phyloP scores from a whole-genome alignment of 1,140 invertebrate species.

The Gryon sp. region DNA sequence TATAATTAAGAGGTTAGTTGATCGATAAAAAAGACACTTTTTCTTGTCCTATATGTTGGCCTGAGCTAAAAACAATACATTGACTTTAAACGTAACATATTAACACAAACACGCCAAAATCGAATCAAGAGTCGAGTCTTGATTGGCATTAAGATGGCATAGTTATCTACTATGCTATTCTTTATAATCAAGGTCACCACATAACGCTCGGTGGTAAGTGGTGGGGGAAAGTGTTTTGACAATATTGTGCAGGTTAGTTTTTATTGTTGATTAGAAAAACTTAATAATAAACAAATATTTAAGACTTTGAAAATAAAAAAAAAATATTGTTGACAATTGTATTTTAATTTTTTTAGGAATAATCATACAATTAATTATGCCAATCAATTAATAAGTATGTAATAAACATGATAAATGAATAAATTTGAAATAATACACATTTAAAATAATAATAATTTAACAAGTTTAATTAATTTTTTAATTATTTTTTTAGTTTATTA shows the following conservation, averaged over 20 bases:
- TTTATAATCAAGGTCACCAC: conserved; percentile 14
- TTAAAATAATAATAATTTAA: no score
- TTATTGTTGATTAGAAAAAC: not conserved
- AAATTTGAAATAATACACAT: not conserved
- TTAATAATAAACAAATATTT: no score
- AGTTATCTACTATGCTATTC: not conserved
- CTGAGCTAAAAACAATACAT: not conserved
- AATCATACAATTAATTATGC: not conserved
- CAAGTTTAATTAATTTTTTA: no score
- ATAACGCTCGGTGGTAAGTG: conserved; percentile 2
- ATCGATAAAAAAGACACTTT: no score
- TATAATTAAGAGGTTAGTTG: no score
- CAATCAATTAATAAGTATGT: not conserved
- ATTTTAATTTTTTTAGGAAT: not conserved
- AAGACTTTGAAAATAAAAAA: not conserved
- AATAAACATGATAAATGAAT: no score
- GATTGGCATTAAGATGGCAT: conserved; percentile 14
- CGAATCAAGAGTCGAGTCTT: not conserved
- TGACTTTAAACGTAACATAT: not conserved
- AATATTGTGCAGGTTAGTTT: not conserved
- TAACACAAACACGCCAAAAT: not conserved
- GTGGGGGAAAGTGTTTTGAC: conserved; percentile 9
- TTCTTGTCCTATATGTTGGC: no score
- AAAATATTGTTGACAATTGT: not conserved
- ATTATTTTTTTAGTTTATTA: no score